Percentiles rank a stretch among this genome's conserved stretches.
Conservation (phyloP, 2,888 invertebrate species). For the Agrochola macilenta region DNA sequence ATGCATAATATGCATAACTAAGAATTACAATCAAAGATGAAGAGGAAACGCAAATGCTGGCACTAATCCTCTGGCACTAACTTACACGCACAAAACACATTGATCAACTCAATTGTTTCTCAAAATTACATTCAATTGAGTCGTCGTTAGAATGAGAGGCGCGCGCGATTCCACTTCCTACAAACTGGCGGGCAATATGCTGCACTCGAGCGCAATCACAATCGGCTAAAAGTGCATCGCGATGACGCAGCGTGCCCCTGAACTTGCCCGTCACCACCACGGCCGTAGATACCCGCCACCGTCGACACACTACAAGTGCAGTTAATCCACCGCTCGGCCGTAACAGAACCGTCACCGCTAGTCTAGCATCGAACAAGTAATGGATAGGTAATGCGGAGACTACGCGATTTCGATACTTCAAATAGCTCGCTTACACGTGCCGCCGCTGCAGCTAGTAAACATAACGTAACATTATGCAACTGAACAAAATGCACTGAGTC, state of each 20-base stretch:
- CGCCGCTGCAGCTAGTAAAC: constrained; percentile 71
- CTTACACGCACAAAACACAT: constrained; percentile 34
- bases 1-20: background rate
- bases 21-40: background rate
- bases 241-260: constrained; percentile 74
- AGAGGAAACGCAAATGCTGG: background rate
- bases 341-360: constrained; percentile 10
- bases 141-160: constrained; percentile 46
- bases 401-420: constrained; percentile 39
- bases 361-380: constrained; percentile 57
- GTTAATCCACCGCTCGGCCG: constrained; percentile 46
- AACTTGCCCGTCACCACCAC: constrained; percentile 69
- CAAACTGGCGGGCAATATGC: constrained; percentile 59
- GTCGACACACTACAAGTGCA: background rate
- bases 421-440: constrained; percentile 77
- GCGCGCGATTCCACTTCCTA: constrained; percentile 66
- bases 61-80: constrained; percentile 20
- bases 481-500: constrained; percentile 66
- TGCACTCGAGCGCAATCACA: constrained; percentile 63
- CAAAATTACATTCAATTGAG: constrained; percentile 26
- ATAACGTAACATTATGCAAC: constrained; percentile 81
- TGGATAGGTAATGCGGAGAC: constrained; percentile 47
- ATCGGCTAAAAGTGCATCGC: constrained; percentile 73
- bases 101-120: constrained; percentile 15
- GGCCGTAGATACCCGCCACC: constrained; percentile 6